Percentiles rank a stretch among this genome's conserved stretches.
Conservation (phyloP, 2,888 invertebrate species). For the Chloroclystis v-ata region DNA sequence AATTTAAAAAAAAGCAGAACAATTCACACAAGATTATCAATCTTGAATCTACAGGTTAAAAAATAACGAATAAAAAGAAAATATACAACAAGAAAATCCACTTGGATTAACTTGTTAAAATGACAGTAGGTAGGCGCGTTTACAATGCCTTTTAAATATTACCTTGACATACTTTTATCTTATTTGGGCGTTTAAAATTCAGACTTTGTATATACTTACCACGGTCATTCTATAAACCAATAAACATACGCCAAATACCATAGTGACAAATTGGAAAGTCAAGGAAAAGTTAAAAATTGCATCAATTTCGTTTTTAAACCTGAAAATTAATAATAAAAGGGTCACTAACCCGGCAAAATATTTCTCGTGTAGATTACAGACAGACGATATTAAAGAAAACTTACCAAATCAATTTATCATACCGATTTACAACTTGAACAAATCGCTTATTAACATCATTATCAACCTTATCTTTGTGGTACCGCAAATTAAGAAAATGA, state of each 20-base stretch:
- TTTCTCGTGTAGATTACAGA: too few relatives aligned
- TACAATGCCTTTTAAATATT: too few relatives aligned
- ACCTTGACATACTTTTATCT: too few relatives aligned
- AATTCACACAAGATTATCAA: too few relatives aligned
- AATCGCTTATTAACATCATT: constrained; percentile 30
- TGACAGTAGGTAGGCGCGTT: too few relatives aligned
- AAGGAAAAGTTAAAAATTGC: constrained; percentile 35
- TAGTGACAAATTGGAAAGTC: constrained; percentile 37
- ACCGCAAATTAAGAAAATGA: not conserved
- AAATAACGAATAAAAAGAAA: too few relatives aligned
- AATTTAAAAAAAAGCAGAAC: too few relatives aligned
- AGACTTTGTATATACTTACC: constrained; percentile 30
- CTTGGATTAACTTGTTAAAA: too few relatives aligned
- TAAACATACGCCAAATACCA: constrained; percentile 32
- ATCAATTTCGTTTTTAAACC: constrained; percentile 40
- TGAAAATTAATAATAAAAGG: constrained; percentile 28
- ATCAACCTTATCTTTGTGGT: constrained; percentile 33
- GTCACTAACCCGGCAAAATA: not conserved
- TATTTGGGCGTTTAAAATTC: not conserved
- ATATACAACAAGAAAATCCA: too few relatives aligned
- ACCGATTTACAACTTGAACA: constrained; percentile 36
- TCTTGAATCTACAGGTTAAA: too few relatives aligned
- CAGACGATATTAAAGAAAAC: too few relatives aligned
- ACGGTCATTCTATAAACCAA: constrained; percentile 36
- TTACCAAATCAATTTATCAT: constrained; percentile 42